Conservation (phyloP, 2,888 invertebrate genomes). For the Lithosia quadra region DNA sequence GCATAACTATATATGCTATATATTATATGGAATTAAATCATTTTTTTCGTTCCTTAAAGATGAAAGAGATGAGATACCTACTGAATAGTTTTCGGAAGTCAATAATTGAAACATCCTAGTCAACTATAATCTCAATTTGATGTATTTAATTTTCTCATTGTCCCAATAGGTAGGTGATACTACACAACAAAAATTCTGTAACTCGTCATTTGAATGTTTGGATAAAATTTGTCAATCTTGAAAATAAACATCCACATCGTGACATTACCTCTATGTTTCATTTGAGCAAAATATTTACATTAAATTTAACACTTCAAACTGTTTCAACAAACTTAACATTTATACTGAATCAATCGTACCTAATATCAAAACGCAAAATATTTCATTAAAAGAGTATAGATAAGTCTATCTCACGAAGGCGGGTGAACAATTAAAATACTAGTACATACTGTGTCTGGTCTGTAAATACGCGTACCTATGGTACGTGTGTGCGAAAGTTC, state of each 20-base stretch:
- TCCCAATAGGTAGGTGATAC: too few species aligned
- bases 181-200: too few species aligned
- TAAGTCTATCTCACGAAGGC: too few species aligned
- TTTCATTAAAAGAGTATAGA: not conserved
- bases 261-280: not conserved
- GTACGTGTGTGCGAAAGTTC: too few species aligned
- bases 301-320: constrained; percentile 10
- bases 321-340: not conserved
- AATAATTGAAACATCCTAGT: not conserved
- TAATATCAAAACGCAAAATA: not conserved
- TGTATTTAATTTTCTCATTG: too few species aligned
- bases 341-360: not conserved
- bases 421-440: too few species aligned
- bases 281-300: constrained; percentile 15
- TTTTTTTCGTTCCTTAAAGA: not conserved
- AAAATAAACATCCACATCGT: constrained; percentile 3
- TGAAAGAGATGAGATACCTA: not conserved
- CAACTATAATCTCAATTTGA: too few species aligned
- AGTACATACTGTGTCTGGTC: too few species aligned
- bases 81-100: not conserved
- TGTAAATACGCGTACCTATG: too few species aligned
- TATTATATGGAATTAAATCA: too few species aligned
- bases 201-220: not conserved
- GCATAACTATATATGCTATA: too few species aligned
- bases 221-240: not conserved